Conservation (phyloP, 2,888 invertebrate genomes). For the Kuschelorhynchus macadamiae region DNA sequence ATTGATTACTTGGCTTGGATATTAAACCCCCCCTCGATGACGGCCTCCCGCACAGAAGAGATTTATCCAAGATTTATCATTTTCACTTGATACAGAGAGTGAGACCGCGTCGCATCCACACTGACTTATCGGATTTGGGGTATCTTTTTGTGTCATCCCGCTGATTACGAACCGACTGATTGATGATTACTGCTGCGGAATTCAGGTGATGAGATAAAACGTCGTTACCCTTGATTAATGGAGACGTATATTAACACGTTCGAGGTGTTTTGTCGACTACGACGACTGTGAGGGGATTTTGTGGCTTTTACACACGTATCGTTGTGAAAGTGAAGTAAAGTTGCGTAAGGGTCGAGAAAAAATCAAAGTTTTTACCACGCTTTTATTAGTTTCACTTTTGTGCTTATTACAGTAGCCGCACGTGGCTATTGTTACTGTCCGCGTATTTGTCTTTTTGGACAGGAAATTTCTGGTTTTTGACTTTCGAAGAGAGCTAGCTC, state of each 20-base stretch:
- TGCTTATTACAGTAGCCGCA: no score
- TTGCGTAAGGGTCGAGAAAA: no score
- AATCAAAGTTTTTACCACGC: no score
- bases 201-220: constrained; percentile 45
- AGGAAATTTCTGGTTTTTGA: no score
- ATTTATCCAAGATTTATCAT: constrained; percentile 47
- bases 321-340: no score
- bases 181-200: constrained; percentile 46
- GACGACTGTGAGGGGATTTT: background rate
- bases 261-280: constrained; percentile 32
- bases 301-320: no score
- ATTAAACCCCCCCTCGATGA: constrained; percentile 41
- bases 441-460: no score
- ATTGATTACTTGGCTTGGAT: constrained; percentile 41
- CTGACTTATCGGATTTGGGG: constrained; percentile 42
- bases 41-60: constrained; percentile 8
- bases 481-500: no score
- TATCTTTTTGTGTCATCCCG: constrained; percentile 36
- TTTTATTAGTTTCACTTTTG: no score
- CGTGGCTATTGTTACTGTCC: no score
- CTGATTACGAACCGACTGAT: constrained; percentile 43
- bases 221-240: constrained; percentile 42
- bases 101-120: constrained; percentile 1
- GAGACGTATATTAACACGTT: constrained; percentile 35
- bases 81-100: constrained; percentile 39